Conservation (phyloP, 2,113 vertebrate genomes). For the Anser cygnoides region DNA sequence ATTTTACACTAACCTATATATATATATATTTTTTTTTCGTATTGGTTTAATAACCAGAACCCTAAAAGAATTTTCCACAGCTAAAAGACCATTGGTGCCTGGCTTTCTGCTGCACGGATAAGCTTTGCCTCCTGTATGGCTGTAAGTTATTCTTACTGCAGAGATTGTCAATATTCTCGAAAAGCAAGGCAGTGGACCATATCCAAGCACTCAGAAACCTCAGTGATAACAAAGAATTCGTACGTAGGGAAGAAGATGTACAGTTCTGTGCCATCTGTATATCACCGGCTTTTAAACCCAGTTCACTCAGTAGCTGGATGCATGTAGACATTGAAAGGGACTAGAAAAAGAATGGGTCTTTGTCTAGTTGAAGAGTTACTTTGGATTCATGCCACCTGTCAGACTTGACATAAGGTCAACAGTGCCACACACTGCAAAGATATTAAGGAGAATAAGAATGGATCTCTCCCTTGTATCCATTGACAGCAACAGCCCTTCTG, state of each 20-base stretch:
- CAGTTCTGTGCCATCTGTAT: conserved; percentile 31
- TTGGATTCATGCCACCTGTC: conserved; percentile 72
- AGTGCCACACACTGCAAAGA: conserved; percentile 56
- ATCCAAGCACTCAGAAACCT: conserved; percentile 25
- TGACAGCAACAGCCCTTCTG: conserved; percentile 62
- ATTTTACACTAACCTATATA: not conserved
- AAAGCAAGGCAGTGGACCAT: conserved; percentile 28
- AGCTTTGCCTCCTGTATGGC: not conserved
- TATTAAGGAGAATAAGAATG: conserved; percentile 64
- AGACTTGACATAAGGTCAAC: conserved; percentile 69
- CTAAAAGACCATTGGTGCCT: not conserved
- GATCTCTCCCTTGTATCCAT: conserved; percentile 58
- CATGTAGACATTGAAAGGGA: conserved; percentile 47
- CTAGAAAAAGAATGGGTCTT: conserved; percentile 63
- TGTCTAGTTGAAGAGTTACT: conserved; percentile 64
- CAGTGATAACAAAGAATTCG: conserved; percentile 37
- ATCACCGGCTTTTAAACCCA: conserved; percentile 46
- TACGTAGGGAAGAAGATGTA: not conserved
- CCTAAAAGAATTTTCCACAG: not conserved
- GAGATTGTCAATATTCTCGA: conserved; percentile 25
- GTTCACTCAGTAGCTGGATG: conserved; percentile 37
- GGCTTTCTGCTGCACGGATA: not conserved
- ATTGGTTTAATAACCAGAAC: not conserved
- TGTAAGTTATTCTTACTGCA: conserved; percentile 27
- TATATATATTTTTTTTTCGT: not conserved